Conservation (phyloP, 1,140 invertebrate genomes). For the Acromyrmex charruanus region DNA sequence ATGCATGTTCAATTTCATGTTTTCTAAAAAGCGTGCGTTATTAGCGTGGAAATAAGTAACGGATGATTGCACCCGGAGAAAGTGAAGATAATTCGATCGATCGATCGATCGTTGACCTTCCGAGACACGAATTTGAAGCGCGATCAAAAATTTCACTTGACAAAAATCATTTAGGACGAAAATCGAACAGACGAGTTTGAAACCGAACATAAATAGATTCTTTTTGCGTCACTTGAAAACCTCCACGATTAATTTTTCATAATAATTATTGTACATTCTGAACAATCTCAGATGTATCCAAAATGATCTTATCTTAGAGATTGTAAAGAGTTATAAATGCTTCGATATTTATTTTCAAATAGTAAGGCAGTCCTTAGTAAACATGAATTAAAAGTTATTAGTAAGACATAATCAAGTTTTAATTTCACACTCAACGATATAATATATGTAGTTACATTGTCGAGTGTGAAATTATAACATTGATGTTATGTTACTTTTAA, state of each 20-base stretch:
- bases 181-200: not conserved
- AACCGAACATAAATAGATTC: not conserved
- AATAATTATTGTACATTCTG: not conserved
- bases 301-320: not conserved
- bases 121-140: not conserved
- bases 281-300: not conserved
- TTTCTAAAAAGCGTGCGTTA: slow-evolving; percentile 29
- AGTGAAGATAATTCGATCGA: slow-evolving; percentile 35
- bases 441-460: no score
- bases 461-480: no score
- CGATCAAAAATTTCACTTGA: not conserved
- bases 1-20: slow-evolving; percentile 5
- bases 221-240: not conserved
- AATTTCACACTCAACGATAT: no score
- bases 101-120: slow-evolving; percentile 21
- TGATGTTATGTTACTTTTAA: no score
- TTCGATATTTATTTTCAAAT: not conserved
- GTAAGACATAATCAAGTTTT: no score
- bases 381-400: no score
- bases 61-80: slow-evolving; percentile 28
- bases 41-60: slow-evolving; percentile 11
- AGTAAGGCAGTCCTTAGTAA: not conserved
- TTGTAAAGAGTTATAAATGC: not conserved
- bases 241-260: not conserved
- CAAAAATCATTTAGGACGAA: no score